Evolutionary conservation across 2,113 vertebrate species (phyloP), one percentile per base, ranked within the genome.

Genomic region (Phycodurus eques): DNA sequence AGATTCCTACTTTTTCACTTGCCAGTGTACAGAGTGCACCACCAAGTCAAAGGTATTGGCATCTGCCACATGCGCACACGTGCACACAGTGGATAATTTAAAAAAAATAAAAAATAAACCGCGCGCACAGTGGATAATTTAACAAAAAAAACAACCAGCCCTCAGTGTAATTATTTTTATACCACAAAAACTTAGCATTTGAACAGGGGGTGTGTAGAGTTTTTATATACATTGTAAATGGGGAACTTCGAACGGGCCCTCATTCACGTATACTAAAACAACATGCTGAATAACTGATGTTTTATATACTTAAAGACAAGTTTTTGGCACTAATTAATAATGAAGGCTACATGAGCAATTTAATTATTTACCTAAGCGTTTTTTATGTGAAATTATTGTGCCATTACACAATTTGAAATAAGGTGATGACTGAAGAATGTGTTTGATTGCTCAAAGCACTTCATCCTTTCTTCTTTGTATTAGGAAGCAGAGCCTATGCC

Each of bases 1-100:
- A 72, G 96, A 99, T 65, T 95, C 95, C 0, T 99, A 99, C 76
- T 99, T 98, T 90, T 99, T 99, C 22, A 93, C 83, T 10, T 99
- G 98, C 64, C 93, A 96, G 73, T 99, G 98, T 75, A 93, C 77
- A 27, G 96, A 98, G 77, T 99, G 98, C 54, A 82, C 85, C 67
- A 94, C 91, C 0, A 96, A 89, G 84, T 93, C 94, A 33, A 98
- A 98, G 95, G 98, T 98, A 86, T 6, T 17, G 10, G 22, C 27
- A 27, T 57, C n/a, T 22, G 56, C 56, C 56, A 4, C 46, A 47
- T 14, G 46, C 46, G 14, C n/a, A 56, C 51, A 54, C 15, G 15
- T 5, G 14, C 19, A 56, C 53, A 20, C 15, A 7, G 4, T 13
- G 49, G 49, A 51, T 51, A 7, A 5, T 39, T 51, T 5, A 51